Evolutionary conservation across 2,888 invertebrate species (phyloP), one percentile per base, ranked within the genome.

Genomic region (Patella caerulea): DNA sequence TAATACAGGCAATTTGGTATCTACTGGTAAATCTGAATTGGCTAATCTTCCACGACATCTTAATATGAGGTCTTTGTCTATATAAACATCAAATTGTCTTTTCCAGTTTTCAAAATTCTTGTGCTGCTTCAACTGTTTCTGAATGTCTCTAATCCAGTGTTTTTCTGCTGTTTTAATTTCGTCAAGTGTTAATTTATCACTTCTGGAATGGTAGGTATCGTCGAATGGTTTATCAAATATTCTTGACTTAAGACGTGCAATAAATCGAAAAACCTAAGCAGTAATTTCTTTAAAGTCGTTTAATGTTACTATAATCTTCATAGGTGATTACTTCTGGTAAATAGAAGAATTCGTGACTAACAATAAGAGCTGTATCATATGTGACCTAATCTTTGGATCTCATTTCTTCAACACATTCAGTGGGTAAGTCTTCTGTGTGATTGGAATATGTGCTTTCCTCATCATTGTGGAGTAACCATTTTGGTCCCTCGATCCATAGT

Each of bases 21-120:
- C 19, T 17, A n/a, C 59, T 59, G 59, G 59, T 59, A 59, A 59
- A 59, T 19, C 19, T 59, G 59, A 59, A 59, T 59, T 59, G 59
- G 59, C 59, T 59, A 59, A 59, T 59, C 59, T 59, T 59, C 59
- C 59, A n/a, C 59, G 59, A 59, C 59, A 15, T 19, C 59, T 59
- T 19, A 59, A 59, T n/a, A 59, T 59, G 9, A n/a, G 59, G 17
- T 17, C 59, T n/a, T 59, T 19, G 19, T 59, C 59, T 59, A n/a
- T 19, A 19, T 59, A 59, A 59, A 59, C 59, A 19, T 59, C 59
- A 15, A 59, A 59, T 1, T 59, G 59, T 15, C 59, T 17, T 59
- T 12, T 59, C 59, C 59, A 59, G n/a, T 59, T 2, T n/a, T 19
- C 59, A 12, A 59, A 59, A 19, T 59, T 59, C 59, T 59, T 15